These are phyloP conservation scores for Struthio camelus DNA, from an alignment of 2,113 vertebrate species.

Conservation along the genomic window DNA sequence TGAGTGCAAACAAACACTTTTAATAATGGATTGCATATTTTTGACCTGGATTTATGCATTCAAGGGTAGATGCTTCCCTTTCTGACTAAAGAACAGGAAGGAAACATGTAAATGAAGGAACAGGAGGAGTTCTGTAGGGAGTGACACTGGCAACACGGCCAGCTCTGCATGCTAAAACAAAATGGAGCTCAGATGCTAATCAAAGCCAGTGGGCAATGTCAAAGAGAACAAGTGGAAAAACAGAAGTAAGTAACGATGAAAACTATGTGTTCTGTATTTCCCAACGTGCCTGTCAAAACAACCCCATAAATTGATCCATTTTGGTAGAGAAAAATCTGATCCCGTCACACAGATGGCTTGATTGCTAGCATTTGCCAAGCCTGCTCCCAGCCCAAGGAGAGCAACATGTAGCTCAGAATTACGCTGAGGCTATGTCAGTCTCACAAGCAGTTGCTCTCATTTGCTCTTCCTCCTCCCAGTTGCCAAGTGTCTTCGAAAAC, in stretches of 20 bases:
- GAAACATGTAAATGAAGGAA: conserved; percentile 29
- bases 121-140: neutral
- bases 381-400: conserved; percentile 33
- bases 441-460: conserved; percentile 36
- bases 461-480: neutral
- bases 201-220: conserved; percentile 16
- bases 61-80: neutral
- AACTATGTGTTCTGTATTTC: conserved; percentile 41
- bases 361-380: neutral
- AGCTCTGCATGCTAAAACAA: conserved; percentile 17
- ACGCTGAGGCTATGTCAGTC: conserved; percentile 2
- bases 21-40: neutral
- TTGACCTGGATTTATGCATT: conserved; percentile 24
- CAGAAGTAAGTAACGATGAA: conserved; percentile 45
- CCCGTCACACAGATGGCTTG: conserved; percentile 49
- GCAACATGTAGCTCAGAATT: neutral
- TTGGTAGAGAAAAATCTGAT: conserved; percentile 12
- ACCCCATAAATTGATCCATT: conserved; percentile 29
- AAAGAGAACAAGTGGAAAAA: conserved; percentile 40
- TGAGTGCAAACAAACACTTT: neutral
- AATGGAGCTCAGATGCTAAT: conserved; percentile 26
- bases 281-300: conserved; percentile 56
- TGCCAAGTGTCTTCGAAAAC: conserved; percentile 30
- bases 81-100: conserved; percentile 27
- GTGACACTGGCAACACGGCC: neutral